Conservation (phyloP, 2,797 vertebrate genomes). For the Characodon lateralis region DNA sequence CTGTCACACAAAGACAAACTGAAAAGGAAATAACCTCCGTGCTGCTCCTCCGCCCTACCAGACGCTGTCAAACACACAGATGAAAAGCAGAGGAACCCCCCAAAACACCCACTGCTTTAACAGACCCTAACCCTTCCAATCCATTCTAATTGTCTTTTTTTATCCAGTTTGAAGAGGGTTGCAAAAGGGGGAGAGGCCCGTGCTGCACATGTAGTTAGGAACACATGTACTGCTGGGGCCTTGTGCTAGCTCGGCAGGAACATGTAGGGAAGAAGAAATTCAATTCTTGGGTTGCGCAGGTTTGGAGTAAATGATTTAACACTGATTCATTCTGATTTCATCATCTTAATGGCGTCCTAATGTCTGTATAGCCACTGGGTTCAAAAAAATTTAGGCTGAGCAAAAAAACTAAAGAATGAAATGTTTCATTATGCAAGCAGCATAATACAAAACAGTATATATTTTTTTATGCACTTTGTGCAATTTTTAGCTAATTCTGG, state of each 20-base stretch:
- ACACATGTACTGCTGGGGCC: slow-evolving; percentile 64
- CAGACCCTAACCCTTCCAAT: slow-evolving; percentile 51
- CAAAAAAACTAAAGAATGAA: slow-evolving; percentile 9
- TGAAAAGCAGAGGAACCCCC: slow-evolving; percentile 61
- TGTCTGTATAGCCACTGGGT: slow-evolving; percentile 29
- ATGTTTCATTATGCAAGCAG: slow-evolving; percentile 14
- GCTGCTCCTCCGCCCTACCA: slow-evolving; percentile 60
- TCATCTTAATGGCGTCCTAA: slow-evolving; percentile 49
- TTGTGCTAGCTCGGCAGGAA: slow-evolving; percentile 55
- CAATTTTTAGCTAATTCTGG: slow-evolving; percentile 4
- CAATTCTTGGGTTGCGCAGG: slow-evolving; percentile 33
- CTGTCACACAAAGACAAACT: slow-evolving; percentile 69
- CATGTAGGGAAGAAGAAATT: slow-evolving; percentile 60
- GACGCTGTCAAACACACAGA: slow-evolving; percentile 67
- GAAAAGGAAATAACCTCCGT: slow-evolving; percentile 63
- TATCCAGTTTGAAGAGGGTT: slow-evolving; percentile 42
- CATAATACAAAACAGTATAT: slow-evolving; percentile 21
- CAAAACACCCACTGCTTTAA: slow-evolving; percentile 57
- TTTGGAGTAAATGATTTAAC: slow-evolving; percentile 35
- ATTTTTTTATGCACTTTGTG: slow-evolving; percentile 9
- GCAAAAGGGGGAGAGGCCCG: slow-evolving; percentile 24
- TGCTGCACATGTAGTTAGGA: slow-evolving; percentile 16
- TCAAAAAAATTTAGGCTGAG: slow-evolving; percentile 29
- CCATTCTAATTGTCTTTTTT: slow-evolving; percentile 56
- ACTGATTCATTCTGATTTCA: slow-evolving; percentile 48